Evolutionary conservation across 2,113 vertebrate species (phyloP).

Genomic region (Petromus typicus): DNA sequence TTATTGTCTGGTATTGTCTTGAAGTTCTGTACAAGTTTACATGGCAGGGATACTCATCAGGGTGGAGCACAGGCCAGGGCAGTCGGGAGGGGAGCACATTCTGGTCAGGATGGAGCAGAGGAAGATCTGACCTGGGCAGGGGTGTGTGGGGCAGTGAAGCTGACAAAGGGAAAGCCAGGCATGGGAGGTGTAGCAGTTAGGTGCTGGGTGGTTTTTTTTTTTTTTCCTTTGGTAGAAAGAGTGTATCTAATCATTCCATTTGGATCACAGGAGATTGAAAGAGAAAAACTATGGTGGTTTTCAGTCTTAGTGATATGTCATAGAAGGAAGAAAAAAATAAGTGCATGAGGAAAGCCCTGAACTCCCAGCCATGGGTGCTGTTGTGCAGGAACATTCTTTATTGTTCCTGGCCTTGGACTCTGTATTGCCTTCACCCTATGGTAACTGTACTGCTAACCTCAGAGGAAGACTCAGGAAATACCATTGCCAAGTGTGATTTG

Average conservation of each 20-base stretch:
- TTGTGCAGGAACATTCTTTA: neutral
- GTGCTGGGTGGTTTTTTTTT: no score
- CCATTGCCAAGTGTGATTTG: neutral
- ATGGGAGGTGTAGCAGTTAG: neutral
- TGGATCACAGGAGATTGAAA: neutral
- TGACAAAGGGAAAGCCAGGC: neutral
- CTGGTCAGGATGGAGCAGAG: neutral
- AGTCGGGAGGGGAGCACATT: neutral
- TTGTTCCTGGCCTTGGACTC: neutral
- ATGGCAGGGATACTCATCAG: neutral
- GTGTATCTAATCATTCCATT: neutral
- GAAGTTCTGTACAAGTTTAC: neutral
- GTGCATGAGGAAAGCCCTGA: neutral
- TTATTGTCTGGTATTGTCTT: neutral
- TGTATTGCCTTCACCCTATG: neutral
- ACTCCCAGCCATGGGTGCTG: neutral
- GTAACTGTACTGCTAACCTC: no score
- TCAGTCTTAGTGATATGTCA: neutral
- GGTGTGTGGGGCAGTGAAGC: neutral
- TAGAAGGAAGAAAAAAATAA: neutral
- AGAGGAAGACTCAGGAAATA: neutral
- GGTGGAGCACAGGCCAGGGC: neutral
- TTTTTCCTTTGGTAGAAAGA: neutral
- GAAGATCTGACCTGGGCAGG: neutral
- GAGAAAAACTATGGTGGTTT: slow-evolving; percentile 23